These are phyloP conservation scores for Ceramica pisi DNA, from an alignment of 2,888 invertebrate species.

Conservation along the genomic window DNA sequence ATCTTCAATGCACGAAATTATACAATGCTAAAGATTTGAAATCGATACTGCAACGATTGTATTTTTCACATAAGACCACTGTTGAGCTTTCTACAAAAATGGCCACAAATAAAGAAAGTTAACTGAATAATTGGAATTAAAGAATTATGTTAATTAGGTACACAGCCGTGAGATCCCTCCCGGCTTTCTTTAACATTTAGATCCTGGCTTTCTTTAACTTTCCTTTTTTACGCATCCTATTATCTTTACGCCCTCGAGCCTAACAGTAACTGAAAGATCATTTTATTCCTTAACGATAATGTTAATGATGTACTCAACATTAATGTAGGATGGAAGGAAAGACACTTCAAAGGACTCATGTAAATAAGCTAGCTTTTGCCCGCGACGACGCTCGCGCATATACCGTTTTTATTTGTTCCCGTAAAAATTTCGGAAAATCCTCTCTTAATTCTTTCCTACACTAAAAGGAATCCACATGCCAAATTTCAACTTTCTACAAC, in stretches of 20 bases:
- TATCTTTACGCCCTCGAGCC: not conserved
- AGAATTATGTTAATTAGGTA: constrained; percentile 21
- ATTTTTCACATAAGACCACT: not conserved
- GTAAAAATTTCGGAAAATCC: no score
- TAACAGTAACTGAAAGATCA: constrained; percentile 10
- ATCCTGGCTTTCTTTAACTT: constrained; percentile 20
- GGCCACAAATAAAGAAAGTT: not conserved
- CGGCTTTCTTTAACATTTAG: constrained; percentile 20
- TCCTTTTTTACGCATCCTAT: constrained; percentile 29
- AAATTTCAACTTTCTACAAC: no score
- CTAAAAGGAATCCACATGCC: no score
- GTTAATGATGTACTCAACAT: constrained; percentile 9
- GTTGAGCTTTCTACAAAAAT: not conserved
- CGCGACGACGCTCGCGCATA: no score
- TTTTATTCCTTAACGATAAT: constrained; percentile 27
- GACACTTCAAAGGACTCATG: constrained; percentile 19
- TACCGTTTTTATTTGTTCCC: no score
- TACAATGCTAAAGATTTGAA: no score
- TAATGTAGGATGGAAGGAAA: constrained; percentile 5
- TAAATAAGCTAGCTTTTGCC: no score
- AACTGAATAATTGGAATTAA: constrained; percentile 4
- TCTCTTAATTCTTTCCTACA: no score
- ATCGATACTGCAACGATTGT: no score
- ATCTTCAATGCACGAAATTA: no score
- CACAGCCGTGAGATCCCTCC: not conserved